These are phyloP conservation scores for Antheraea assamensis DNA, from an alignment of 2,888 invertebrate genomes.

Conservation along the genomic window DNA sequence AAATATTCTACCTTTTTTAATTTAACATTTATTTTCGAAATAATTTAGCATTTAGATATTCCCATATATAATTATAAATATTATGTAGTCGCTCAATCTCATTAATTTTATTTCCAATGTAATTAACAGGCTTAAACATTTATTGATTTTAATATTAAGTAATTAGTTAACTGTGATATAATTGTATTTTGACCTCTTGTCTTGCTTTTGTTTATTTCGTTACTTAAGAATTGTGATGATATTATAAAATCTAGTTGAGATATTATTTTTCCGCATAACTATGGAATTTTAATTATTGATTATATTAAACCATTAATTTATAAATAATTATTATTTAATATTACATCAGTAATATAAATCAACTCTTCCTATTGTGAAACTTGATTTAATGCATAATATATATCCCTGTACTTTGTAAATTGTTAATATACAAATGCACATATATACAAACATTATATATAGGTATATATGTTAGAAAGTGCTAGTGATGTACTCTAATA, in stretches of 20 bases:
- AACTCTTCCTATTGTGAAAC: slow-evolving; percentile 5
- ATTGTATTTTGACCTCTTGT: slow-evolving; percentile 30
- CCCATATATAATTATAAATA: background rate
- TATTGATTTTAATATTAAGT: slow-evolving; percentile 29
- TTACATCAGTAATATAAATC: background rate
- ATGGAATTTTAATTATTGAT: background rate
- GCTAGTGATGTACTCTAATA: background rate
- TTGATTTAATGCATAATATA: background rate
- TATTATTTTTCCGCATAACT: background rate
- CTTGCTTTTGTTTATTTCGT: background rate
- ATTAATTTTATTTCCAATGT: background rate
- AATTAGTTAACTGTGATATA: slow-evolving; percentile 38
- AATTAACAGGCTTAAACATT: background rate
- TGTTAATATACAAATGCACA: background rate
- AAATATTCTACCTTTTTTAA: background rate
- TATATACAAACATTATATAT: background rate
- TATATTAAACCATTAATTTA: background rate
- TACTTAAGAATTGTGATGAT: background rate
- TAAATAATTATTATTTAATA: no score
- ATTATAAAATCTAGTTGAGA: background rate
- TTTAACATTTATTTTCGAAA: background rate
- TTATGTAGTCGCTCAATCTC: background rate
- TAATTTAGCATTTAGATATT: background rate
- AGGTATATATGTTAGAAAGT: background rate
- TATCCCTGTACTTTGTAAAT: background rate